Percentiles rank a stretch among this genome's conserved stretches.
phyloP scores from a whole-genome alignment of 2,888 invertebrate genomes.

The Microplitis manilae region DNA sequence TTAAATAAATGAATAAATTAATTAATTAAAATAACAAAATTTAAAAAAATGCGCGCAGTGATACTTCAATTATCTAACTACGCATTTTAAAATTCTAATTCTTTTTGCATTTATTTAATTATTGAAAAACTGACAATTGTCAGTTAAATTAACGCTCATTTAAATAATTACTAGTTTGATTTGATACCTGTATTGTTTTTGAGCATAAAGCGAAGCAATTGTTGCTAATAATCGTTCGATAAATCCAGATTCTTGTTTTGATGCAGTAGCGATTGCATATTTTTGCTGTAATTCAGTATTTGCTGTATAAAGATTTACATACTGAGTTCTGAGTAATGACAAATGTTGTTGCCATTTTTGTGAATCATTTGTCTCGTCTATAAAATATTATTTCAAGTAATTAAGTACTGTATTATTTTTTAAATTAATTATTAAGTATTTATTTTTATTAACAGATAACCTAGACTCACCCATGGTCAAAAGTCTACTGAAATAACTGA shows the following conservation, averaged over 20 bases:
- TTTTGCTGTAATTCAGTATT: conserved; percentile 88
- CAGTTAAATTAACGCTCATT: not conserved
- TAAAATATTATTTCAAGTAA: conserved; percentile 24
- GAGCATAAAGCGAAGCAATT: conserved; percentile 86
- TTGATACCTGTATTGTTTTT: conserved; percentile 79
- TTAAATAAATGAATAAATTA: no score
- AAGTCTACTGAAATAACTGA: not conserved
- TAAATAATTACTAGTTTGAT: not conserved
- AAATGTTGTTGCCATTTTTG: conserved; percentile 84
- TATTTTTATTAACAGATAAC: not conserved
- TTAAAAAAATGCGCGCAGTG: no score
- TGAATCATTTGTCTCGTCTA: conserved; percentile 64
- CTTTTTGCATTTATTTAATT: no score
- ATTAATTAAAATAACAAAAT: no score
- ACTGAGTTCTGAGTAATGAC: conserved; percentile 88
- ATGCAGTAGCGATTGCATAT: conserved; percentile 84
- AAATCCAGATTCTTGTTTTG: conserved; percentile 84
- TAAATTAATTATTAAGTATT: not conserved
- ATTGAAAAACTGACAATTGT: no score
- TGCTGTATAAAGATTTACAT: conserved; percentile 88
- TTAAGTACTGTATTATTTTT: not conserved
- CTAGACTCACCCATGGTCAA: conserved; percentile 12
- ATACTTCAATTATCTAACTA: no score
- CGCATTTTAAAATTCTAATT: no score
- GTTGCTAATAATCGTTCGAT: conserved; percentile 87